Evolutionary conservation across 2,113 vertebrate species (phyloP).

Genomic region (Sylvilagus bachmani): DNA sequence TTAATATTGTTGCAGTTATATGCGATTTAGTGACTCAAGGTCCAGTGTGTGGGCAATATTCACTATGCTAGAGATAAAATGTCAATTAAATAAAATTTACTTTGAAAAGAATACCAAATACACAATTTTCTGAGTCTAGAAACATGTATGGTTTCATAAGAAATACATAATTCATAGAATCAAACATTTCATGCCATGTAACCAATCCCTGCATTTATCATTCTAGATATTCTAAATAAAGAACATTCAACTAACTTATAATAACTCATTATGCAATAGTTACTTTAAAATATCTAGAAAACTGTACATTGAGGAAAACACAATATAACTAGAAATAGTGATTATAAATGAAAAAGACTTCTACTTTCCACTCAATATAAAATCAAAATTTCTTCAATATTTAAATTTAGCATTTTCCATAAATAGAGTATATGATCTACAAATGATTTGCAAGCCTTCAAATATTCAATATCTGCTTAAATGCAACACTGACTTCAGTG

Average conservation of each 20-base stretch:
- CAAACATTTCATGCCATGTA: neutral
- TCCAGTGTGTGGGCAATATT: neutral
- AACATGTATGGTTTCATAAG: no score
- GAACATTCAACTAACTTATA: neutral
- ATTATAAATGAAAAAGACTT: neutral
- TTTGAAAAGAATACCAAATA: neutral
- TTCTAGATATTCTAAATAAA: neutral
- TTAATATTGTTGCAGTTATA: neutral
- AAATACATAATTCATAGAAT: neutral
- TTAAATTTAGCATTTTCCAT: neutral
- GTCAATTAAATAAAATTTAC: neutral
- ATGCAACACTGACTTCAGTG: neutral
- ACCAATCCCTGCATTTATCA: neutral
- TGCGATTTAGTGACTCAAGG: neutral
- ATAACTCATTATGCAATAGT: neutral
- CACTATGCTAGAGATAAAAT: neutral
- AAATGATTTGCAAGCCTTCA: neutral
- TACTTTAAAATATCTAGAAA: neutral
- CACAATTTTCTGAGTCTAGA: neutral
- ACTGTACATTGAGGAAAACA: neutral
- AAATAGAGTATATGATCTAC: neutral
- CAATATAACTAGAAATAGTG: neutral
- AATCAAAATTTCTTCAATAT: neutral
- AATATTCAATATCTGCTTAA: conserved; percentile 1
- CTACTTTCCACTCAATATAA: neutral